Evolutionary conservation across 2,888 invertebrate genomes (phyloP).

Genomic region (Pseudococcus viburni): DNA sequence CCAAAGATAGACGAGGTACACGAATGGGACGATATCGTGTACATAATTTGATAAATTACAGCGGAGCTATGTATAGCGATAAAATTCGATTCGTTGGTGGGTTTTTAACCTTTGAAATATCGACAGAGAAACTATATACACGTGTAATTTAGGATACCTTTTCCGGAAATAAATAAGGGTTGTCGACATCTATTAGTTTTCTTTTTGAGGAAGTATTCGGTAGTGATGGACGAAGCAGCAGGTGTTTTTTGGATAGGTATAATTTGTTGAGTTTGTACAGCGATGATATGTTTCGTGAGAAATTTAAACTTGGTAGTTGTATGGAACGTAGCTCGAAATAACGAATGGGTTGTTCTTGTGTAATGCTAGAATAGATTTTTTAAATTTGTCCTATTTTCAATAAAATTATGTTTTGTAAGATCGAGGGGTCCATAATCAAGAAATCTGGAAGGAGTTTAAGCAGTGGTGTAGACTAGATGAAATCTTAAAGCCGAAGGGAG

Average conservation of each 20-base stretch:
- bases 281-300: not conserved
- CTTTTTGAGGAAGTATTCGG: not conserved
- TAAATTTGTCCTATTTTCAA: too few species aligned
- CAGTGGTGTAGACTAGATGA: too few species aligned
- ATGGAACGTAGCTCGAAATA: too few species aligned
- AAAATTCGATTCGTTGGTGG: slow-evolving; percentile 15
- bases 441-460: too few species aligned
- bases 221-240: slow-evolving; percentile 1
- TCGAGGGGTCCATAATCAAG: too few species aligned
- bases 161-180: slow-evolving; percentile 31
- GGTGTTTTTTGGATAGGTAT: not conserved
- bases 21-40: not conserved
- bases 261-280: not conserved
- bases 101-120: slow-evolving; percentile 27
- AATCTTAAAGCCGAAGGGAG: too few species aligned
- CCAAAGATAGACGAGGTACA: not conserved
- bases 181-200: slow-evolving; percentile 32
- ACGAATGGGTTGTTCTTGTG: too few species aligned
- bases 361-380: too few species aligned
- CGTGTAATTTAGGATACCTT: not conserved
- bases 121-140: not conserved
- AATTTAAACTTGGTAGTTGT: not conserved
- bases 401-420: too few species aligned
- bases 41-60: slow-evolving; percentile 26
- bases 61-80: not conserved